Base-by-base conservation (phyloP, 2,888 invertebrate species). In the Xestia xanthographa region DNA sequence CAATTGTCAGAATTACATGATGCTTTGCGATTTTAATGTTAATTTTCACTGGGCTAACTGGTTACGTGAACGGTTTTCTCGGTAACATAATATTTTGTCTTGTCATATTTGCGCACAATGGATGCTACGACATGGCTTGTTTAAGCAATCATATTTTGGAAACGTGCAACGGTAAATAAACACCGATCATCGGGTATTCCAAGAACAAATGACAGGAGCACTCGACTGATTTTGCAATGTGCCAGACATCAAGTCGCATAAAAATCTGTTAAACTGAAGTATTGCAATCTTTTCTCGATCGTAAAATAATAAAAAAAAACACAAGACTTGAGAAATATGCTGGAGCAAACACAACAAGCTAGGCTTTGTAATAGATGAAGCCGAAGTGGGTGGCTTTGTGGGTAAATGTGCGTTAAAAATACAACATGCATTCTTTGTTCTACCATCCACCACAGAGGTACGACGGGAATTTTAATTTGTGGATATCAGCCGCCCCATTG, bases 401-500 rank as follows among this genome's bases (percentile, higher is more conserved):
- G 80, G 80, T 75, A 87, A 87, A 87, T 80, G 72, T 77, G 77
- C 75, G 78, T 79, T 80, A 82, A 84, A 80, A 84, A 86, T 83
- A 88, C 86, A 87, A 80, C 83, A 72, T 83, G 79, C 84, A 86
- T 88, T 88, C 87, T 85, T 86, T 87, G 84, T 87, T 86, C 71
- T 68, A 79, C 71, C 65, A 74, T 72, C 80, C 74, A 76, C 74
- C 70, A 58, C 66, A 62, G 68, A 75, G 80, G 69, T 80, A 81
- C 73, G 87, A 50, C 60, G 79, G 77, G 86, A 89, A 90, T 91
- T 89, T 89, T 89, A 90, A 91, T 90, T 89, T 87, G 88, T 83
- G 75, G 76, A 87, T 86, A 80, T 79, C 83, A 67, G 80, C 80
- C 76, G 63, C 80, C 77, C 83, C 77, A 86, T 86, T 86, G 86